phyloP scores from a whole-genome alignment of 2,888 invertebrate genomes.

The Epinotia brunnichana region DNA sequence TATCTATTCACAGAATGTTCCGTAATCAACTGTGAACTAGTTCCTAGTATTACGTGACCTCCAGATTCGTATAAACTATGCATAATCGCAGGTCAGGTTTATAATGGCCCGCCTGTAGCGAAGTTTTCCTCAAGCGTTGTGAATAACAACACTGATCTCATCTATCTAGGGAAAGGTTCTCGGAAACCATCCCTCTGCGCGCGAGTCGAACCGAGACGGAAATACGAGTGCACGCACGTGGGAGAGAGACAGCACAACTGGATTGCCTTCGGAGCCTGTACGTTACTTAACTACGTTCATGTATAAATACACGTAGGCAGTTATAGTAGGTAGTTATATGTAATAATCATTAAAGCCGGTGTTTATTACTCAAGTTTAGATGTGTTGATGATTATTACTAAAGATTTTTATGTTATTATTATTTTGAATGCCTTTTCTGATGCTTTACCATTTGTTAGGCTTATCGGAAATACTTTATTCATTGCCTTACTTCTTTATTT shows the following conservation, averaged over 20 bases:
- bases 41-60: not conserved
- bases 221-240: constrained; percentile 45
- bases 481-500: not conserved
- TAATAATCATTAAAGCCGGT: constrained; percentile 31
- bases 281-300: constrained; percentile 59
- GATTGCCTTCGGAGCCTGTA: constrained; percentile 70
- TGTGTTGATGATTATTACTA: constrained; percentile 7
- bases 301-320: constrained; percentile 53
- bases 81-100: not conserved
- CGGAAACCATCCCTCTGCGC: constrained; percentile 67
- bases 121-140: not conserved
- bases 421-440: not conserved
- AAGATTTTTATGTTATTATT: not conserved
- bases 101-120: not conserved
- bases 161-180: constrained; percentile 58
- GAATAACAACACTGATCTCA: constrained; percentile 28
- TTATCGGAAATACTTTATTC: not conserved
- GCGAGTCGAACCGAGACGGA: constrained; percentile 51
- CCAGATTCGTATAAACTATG: not conserved
- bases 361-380: constrained; percentile 15
- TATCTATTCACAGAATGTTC: not conserved
- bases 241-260: constrained; percentile 60
- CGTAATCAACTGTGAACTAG: not conserved
- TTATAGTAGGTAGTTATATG: constrained; percentile 38
- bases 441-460: not conserved